These are phyloP conservation scores for Lota lota DNA, from an alignment of 2,113 vertebrate species.

Conservation along the genomic window DNA sequence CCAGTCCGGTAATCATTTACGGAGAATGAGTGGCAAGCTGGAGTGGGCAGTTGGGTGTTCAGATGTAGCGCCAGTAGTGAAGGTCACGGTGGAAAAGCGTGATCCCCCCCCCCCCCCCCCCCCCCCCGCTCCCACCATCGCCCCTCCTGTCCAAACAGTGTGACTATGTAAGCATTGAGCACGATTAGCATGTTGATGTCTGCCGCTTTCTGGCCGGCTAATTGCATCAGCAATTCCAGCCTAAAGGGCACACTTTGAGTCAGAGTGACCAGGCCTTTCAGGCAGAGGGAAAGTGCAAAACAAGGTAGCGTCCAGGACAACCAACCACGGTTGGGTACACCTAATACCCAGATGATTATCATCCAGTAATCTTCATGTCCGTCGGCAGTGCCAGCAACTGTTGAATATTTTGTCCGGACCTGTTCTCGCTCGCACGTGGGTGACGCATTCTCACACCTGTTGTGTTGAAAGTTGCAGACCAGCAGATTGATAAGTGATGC, in stretches of 20 bases:
- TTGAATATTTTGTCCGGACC: conserved; percentile 43
- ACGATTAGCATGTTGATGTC: conserved; percentile 21
- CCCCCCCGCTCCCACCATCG: conserved; percentile 15
- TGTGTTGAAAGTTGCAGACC: too few relatives aligned
- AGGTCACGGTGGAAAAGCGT: conserved; percentile 43
- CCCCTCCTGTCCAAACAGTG: conserved; percentile 12
- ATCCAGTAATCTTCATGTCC: conserved; percentile 10
- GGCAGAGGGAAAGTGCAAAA: too few relatives aligned
- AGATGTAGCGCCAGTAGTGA: conserved; percentile 54
- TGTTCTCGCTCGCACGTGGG: too few relatives aligned
- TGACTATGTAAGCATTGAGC: conserved; percentile 1
- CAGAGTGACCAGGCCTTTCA: not conserved
- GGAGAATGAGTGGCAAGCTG: conserved; percentile 14
- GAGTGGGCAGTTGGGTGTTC: too few relatives aligned
- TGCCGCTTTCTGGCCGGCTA: not conserved
- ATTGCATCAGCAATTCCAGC: conserved; percentile 16
- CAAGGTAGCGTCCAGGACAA: too few relatives aligned
- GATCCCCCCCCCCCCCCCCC: conserved; percentile 25
- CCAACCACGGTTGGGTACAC: not conserved
- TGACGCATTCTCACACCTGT: too few relatives aligned
- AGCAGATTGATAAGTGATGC: too few relatives aligned
- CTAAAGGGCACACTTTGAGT: not conserved
- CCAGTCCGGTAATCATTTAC: conserved; percentile 67
- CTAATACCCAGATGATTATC: conserved; percentile 24
- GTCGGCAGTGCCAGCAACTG: conserved; percentile 14